Evolutionary conservation across 2,797 vertebrate species (phyloP).

Genomic region (Jordanella pulchra): DNA sequence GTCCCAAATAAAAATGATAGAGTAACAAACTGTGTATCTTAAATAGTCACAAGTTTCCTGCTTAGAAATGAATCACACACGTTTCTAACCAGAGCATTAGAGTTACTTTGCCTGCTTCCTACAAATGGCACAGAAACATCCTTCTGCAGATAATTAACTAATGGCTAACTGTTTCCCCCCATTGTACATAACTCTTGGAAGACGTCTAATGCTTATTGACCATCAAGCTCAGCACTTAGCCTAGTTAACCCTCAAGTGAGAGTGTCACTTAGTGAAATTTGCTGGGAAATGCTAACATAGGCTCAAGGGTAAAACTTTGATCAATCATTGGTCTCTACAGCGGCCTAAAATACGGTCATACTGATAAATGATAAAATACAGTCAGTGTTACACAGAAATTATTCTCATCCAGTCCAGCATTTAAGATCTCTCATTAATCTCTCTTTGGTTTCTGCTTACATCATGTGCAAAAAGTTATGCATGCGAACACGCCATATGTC

Average conservation of each 20-base stretch:
- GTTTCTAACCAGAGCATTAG: conserved; percentile 12
- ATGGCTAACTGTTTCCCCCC: conserved; percentile 24
- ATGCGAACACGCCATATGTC: background rate
- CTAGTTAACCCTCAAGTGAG: conserved; percentile 36
- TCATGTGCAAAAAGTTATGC: conserved; percentile 2
- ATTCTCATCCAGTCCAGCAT: background rate
- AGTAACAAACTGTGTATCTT: background rate
- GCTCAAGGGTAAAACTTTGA: background rate
- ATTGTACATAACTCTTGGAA: background rate
- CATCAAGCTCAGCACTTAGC: conserved; percentile 34
- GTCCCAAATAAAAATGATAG: too few species aligned
- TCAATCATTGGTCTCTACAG: background rate
- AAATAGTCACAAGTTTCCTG: conserved; percentile 2
- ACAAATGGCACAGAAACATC: conserved; percentile 24
- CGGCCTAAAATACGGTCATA: background rate
- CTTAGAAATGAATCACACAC: conserved; percentile 8
- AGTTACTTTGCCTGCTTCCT: conserved; percentile 8
- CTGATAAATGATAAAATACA: background rate
- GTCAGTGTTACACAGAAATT: background rate
- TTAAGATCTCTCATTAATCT: background rate
- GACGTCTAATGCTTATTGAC: conserved; percentile 26
- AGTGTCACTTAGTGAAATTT: conserved; percentile 30
- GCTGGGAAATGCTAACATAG: background rate
- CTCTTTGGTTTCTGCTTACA: background rate
- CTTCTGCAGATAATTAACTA: conserved; percentile 58